phyloP scores from a whole-genome alignment of 2,888 invertebrate species.

The Tupiocoris notatus region DNA sequence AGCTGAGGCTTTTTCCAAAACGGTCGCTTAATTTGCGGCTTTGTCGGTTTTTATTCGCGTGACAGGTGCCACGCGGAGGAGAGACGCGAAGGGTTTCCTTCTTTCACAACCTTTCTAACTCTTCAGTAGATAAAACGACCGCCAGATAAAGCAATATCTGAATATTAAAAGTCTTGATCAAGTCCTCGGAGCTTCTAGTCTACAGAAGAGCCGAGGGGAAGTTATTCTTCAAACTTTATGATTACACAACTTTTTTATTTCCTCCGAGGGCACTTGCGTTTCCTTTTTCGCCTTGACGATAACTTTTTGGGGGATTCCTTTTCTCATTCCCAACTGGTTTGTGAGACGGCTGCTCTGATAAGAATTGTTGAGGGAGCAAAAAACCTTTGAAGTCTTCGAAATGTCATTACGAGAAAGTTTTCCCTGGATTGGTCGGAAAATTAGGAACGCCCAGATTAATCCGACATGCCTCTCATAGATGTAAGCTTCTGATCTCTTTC shows the following conservation, averaged over 20 bases:
- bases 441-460: no score
- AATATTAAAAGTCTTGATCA: slow-evolving; percentile 38
- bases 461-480: no score
- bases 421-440: no score
- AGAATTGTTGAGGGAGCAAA: neutral
- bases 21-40: slow-evolving; percentile 35
- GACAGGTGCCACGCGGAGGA: slow-evolving; percentile 15
- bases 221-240: slow-evolving; percentile 36
- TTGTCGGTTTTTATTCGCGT: slow-evolving; percentile 36
- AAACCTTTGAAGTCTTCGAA: neutral
- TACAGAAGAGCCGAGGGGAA: neutral
- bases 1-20: slow-evolving; percentile 22
- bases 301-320: neutral
- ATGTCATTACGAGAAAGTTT: no score
- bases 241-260: slow-evolving; percentile 30
- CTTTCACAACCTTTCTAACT: neutral
- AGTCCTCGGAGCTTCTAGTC: slow-evolving; percentile 2
- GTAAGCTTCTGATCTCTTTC: no score
- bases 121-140: neutral
- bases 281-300: neutral
- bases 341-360: neutral
- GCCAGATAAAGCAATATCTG: slow-evolving; percentile 38
- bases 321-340: neutral
- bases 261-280: neutral
- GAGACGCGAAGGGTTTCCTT: neutral